Conservation (phyloP, 2,888 invertebrate genomes). For the Choristoneura rosaceana region DNA sequence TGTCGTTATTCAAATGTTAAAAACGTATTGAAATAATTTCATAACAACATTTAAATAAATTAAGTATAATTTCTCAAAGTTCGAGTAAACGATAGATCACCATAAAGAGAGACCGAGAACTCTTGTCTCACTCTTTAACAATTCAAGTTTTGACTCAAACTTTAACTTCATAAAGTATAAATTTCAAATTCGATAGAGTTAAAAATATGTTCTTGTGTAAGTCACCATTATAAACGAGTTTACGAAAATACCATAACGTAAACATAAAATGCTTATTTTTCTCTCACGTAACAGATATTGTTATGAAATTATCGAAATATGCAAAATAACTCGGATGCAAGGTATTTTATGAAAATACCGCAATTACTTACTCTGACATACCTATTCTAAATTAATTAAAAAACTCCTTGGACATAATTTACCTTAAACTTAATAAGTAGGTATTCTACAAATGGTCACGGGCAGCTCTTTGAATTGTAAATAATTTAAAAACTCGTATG, state of each 20-base stretch:
- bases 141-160: not conserved
- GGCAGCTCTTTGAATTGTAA: not conserved
- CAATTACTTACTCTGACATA: no score
- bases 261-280: conserved; percentile 22
- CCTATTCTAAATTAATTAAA: no score
- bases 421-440: not conserved
- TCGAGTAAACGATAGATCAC: conserved; percentile 29
- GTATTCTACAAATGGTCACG: no score
- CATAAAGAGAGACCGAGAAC: not conserved
- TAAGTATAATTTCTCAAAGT: conserved; percentile 24
- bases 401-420: not conserved
- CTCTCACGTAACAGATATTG: conserved; percentile 4
- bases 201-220: not conserved
- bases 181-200: not conserved
- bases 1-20: not conserved
- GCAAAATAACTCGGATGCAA: not conserved
- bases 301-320: no score
- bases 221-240: not conserved
- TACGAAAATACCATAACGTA: conserved; percentile 18
- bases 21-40: conserved; percentile 14
- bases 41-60: conserved; percentile 26
- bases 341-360: no score
- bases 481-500: not conserved
- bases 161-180: not conserved
- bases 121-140: not conserved